Conservation (phyloP, 1,140 invertebrate genomes). For the Spodoptera litura region DNA sequence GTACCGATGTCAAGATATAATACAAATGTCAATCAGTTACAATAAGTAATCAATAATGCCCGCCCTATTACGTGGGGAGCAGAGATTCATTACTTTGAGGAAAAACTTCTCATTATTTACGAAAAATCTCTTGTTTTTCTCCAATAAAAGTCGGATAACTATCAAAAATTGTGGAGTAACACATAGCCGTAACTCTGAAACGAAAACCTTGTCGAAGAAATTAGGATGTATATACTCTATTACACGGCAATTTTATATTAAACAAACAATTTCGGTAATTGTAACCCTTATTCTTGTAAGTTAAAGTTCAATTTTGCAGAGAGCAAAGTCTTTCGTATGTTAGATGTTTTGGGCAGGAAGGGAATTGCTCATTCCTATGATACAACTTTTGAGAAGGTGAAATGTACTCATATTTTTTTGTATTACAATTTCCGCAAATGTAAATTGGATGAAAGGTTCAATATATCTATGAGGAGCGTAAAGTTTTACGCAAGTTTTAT, state of each 20-base stretch:
- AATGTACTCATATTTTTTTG: slow-evolving; percentile 25
- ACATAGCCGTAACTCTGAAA: slow-evolving; percentile 39
- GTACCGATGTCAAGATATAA: neutral
- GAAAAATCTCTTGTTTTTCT: slow-evolving; percentile 22
- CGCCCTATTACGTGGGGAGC: neutral
- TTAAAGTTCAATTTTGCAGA: neutral
- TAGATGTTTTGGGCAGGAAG: neutral
- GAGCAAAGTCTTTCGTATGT: neutral
- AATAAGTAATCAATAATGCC: neutral
- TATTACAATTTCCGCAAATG: slow-evolving; percentile 24
- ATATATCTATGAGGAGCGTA: neutral
- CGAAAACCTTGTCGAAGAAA: slow-evolving; percentile 50
- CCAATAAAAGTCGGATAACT: slow-evolving; percentile 41
- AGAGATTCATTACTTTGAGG: slow-evolving; percentile 3
- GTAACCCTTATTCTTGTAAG: neutral
- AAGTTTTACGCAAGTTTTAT: slow-evolving; percentile 19
- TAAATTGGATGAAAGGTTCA: slow-evolving; percentile 30
- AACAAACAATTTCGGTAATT: neutral
- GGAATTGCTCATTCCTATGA: slow-evolving; percentile 8
- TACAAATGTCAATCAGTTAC: neutral
- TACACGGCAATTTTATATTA: neutral
- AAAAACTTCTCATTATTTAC: slow-evolving; percentile 29
- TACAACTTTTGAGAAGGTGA: slow-evolving; percentile 28
- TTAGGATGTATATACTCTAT: slow-evolving; percentile 34
- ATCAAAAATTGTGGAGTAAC: slow-evolving; percentile 23